Conservation (phyloP, 2,797 vertebrate genomes). For the Xenopus petersii region DNA sequence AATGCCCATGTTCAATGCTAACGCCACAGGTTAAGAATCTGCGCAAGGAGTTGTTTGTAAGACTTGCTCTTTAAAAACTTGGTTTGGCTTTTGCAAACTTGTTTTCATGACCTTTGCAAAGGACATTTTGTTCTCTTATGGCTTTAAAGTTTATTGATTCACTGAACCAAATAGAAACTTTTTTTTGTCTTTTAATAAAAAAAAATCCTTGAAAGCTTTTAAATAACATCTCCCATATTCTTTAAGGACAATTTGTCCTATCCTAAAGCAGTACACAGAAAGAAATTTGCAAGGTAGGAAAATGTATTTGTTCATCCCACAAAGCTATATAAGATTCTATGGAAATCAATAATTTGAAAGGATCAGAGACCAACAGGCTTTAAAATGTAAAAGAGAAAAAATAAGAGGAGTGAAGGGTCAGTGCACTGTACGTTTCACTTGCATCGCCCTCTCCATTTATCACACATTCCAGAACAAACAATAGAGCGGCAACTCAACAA, state of each 20-base stretch:
- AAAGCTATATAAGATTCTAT: neutral
- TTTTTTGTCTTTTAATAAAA: too few species aligned
- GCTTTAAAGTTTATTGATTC: too few species aligned
- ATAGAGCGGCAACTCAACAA: slow-evolving; percentile 24
- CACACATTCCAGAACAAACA: slow-evolving; percentile 36
- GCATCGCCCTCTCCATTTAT: slow-evolving; percentile 1
- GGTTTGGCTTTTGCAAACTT: too few species aligned
- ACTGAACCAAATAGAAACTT: too few species aligned
- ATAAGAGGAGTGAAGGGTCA: neutral
- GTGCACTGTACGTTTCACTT: neutral
- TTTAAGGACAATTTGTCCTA: neutral
- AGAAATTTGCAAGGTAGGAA: neutral
- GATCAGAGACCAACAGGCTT: neutral
- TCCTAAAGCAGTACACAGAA: neutral
- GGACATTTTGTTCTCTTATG: too few species aligned
- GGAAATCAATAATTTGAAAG: neutral
- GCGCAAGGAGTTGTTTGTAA: too few species aligned
- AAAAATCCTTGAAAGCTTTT: neutral
- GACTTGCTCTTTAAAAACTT: too few species aligned
- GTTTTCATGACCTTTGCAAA: too few species aligned
- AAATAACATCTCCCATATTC: neutral
- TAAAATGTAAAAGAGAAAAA: neutral
- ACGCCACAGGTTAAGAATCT: too few species aligned
- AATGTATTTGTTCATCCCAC: neutral
- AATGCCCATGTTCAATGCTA: too few species aligned